Conservation (phyloP, 2,888 invertebrate species). For the Chrysolina oricalcia region DNA sequence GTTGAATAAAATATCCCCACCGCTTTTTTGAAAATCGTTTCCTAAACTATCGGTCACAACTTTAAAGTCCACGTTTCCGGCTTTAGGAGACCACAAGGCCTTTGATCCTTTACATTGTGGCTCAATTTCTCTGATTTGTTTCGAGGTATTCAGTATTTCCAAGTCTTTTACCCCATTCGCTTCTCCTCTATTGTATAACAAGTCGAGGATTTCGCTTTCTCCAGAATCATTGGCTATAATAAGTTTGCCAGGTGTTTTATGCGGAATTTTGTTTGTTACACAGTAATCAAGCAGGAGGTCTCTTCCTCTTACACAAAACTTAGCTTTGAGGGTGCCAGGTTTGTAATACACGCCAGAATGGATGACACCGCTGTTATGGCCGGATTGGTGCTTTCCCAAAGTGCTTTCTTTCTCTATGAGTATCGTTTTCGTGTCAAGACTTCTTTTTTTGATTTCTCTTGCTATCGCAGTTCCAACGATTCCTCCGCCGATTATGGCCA, state of each 20-base stretch:
- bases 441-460: conserved; percentile 83
- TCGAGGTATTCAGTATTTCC: conserved; percentile 72
- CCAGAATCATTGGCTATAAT: conserved; percentile 86
- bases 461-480: conserved; percentile 97
- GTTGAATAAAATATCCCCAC: conserved; percentile 83
- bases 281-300: conserved; percentile 86
- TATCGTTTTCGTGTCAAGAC: conserved; percentile 85
- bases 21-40: conserved; percentile 81
- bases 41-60: conserved; percentile 86
- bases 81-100: conserved; percentile 84
- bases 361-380: conserved; percentile 96
- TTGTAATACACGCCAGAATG: conserved; percentile 93
- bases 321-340: conserved; percentile 88
- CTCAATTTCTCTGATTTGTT: conserved; percentile 54
- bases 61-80: conserved; percentile 92
- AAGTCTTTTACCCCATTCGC: conserved; percentile 74
- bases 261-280: conserved; percentile 86
- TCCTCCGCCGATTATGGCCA: conserved; percentile 94
- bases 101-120: conserved; percentile 75
- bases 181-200: conserved; percentile 75
- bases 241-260: conserved; percentile 92
- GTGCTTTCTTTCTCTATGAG: conserved; percentile 90
- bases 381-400: conserved; percentile 91
- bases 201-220: conserved; percentile 81
- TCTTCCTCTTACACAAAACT: conserved; percentile 90